Evolutionary conservation across 1,140 invertebrate genomes (phyloP).

Genomic region (Lerema accius): DNA sequence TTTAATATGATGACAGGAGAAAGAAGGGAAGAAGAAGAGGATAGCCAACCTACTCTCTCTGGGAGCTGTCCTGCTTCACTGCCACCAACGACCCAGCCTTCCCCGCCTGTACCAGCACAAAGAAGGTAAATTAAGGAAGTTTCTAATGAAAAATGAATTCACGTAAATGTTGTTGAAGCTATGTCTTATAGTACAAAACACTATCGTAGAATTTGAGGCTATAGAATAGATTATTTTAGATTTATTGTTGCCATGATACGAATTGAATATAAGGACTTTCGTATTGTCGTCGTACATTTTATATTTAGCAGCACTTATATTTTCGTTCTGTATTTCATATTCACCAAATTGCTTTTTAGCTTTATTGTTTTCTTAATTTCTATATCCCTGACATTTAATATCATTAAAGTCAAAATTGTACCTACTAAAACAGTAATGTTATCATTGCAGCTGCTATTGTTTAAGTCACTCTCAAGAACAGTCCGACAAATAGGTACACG

Average conservation of each 20-base stretch:
- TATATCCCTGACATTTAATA: too few relatives aligned
- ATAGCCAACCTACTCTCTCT: constrained; percentile 56
- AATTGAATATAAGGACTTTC: too few relatives aligned
- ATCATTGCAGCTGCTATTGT: constrained; percentile 80
- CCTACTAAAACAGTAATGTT: constrained; percentile 66
- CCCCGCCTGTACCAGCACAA: constrained; percentile 71
- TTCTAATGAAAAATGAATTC: too few relatives aligned
- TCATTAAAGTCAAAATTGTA: constrained; percentile 41
- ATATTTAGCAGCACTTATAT: too few relatives aligned
- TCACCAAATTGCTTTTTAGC: constrained; percentile 14
- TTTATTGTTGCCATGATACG: too few relatives aligned
- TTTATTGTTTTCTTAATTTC: constrained; percentile 21
- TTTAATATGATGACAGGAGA: constrained; percentile 45
- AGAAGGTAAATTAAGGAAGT: constrained; percentile 58
- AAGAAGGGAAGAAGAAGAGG: constrained; percentile 54
- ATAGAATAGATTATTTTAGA: too few relatives aligned
- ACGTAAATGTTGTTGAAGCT: neutral
- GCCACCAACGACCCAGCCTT: constrained; percentile 61
- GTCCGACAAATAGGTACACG: constrained; percentile 76
- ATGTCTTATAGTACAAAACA: too few relatives aligned
- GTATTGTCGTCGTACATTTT: too few relatives aligned
- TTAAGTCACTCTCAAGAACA: constrained; percentile 80
- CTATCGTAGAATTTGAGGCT: too few relatives aligned
- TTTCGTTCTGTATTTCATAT: constrained; percentile 15
- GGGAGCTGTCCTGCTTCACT: constrained; percentile 73